Base-by-base conservation (phyloP, 1,140 invertebrate species). In the Galendromus occidentalis region DNA sequence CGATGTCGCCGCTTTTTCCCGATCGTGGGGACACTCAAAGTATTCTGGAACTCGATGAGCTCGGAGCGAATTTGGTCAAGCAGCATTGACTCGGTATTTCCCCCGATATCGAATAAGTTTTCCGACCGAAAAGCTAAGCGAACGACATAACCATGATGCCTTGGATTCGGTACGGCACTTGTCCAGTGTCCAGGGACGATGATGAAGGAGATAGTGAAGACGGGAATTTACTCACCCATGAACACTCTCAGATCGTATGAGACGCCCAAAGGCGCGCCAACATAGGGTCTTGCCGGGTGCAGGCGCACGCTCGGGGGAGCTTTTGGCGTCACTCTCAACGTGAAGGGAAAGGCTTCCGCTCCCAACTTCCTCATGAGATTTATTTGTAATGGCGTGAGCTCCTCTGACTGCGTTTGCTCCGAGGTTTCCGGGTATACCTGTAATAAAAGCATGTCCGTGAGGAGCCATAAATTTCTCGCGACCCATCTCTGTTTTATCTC, bases 221-320 rank as follows among this genome's bases (percentile, higher is more conserved):
- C n/a, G n/a, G n/a, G n/a, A n/a, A n/a, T n/a, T 29, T 25, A 69
- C 33, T 71, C 68, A 51, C 70, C 72, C 7, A 73, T 67, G 59
- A 72, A 75, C 28, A 73, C 66, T 63, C 72, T 71, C 7, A 75
- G 66, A 42, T 75, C 74, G 44, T 75, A 75, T 42, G 73, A 72
- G 12, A 74, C 14, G 28, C 89, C 89, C 64, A 91, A 89, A 0
- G 88, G 88, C 1, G 87, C 85, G 0, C 89, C 89, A 65, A 83
- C 85, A 75, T 93, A 91, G 71, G 89, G 85, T 72, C 89, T 88
- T 6, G 88, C 88, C 1, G 88, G 88, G 22, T 91, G 87, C 67
- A 92, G 76, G 73, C 89, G 87, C 29, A 92, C 87, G 64, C 86
- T 89, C 9, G 89, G 88, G 30, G 88, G 88, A 33, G 87, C 86